phyloP scores from a whole-genome alignment of 2,888 invertebrate genomes.

The Anarsia innoxiella region DNA sequence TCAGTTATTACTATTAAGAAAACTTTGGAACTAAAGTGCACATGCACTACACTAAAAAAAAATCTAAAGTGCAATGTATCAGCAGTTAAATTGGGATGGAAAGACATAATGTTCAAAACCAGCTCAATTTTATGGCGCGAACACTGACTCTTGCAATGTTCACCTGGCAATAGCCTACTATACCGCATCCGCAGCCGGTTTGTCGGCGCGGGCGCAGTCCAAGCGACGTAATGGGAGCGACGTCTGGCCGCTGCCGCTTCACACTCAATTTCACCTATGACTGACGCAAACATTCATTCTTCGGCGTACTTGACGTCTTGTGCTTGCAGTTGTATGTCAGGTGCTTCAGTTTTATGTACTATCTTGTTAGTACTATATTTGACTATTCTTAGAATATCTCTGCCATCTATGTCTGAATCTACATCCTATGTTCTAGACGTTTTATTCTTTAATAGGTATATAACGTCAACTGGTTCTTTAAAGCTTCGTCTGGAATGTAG shows the following conservation, averaged over 20 bases:
- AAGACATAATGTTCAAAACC: not conserved
- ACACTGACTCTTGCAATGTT: not conserved
- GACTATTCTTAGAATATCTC: not conserved
- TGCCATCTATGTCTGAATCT: not conserved
- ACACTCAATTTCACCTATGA: slow-evolving; percentile 75
- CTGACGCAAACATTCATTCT: slow-evolving; percentile 72
- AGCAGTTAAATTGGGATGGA: too few relatives aligned
- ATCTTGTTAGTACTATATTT: slow-evolving; percentile 1
- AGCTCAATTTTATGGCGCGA: not conserved
- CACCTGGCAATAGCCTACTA: slow-evolving; percentile 36
- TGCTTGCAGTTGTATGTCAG: slow-evolving; percentile 36
- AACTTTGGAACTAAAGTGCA: too few relatives aligned
- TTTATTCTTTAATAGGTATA: too few relatives aligned
- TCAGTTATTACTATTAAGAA: too few relatives aligned
- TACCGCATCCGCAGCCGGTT: slow-evolving; percentile 53
- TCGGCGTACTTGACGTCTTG: slow-evolving; percentile 49
- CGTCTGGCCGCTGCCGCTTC: slow-evolving; percentile 71
- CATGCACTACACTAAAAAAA: too few relatives aligned
- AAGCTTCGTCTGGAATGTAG: not conserved
- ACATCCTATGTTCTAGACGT: not conserved
- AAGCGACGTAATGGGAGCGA: slow-evolving; percentile 72
- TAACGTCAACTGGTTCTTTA: slow-evolving; percentile 4
- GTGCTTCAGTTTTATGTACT: slow-evolving; percentile 30
- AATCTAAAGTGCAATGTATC: too few relatives aligned
- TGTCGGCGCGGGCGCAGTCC: slow-evolving; percentile 54